These are phyloP conservation scores for Fragariocoptes setiger DNA, from an alignment of 1,140 invertebrate species.

Conservation along the genomic window DNA sequence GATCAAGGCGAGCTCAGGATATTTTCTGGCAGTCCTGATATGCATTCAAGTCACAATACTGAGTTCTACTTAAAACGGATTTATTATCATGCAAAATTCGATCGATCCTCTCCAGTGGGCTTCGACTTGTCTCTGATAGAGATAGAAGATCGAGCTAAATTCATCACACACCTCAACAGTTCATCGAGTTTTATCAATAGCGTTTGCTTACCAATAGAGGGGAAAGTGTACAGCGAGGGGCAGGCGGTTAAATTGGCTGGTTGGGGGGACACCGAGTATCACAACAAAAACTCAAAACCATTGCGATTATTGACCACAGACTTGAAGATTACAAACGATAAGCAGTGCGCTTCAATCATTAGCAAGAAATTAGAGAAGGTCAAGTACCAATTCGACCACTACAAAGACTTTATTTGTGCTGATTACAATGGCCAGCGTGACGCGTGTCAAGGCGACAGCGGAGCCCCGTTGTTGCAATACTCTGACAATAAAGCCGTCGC, in stretches of 20 bases:
- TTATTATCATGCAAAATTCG: neutral
- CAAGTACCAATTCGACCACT: neutral
- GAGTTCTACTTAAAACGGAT: neutral
- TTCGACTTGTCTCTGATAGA: neutral
- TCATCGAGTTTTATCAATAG: neutral
- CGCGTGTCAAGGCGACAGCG: conserved; percentile 10
- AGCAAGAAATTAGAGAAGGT: neutral
- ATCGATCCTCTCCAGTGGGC: neutral
- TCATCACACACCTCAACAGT: neutral
- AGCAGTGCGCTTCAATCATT: neutral
- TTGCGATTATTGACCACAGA: neutral
- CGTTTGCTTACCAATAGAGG: neutral
- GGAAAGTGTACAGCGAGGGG: neutral
- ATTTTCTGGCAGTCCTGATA: neutral
- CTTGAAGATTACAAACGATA: neutral
- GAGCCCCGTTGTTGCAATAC: conserved; percentile 10
- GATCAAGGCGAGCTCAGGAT: neutral
- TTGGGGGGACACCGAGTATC: neutral
- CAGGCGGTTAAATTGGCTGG: neutral
- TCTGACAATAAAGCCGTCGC: conserved; percentile 2
- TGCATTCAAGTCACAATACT: neutral
- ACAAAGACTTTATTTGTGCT: neutral
- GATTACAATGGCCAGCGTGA: neutral
- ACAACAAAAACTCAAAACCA: neutral
- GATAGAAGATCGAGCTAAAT: neutral